A percentile compares a stretch with the other conserved stretches of the same genome.
phyloP scores from a whole-genome alignment of 2,888 invertebrate species.

The Callosobruchus maculatus region DNA sequence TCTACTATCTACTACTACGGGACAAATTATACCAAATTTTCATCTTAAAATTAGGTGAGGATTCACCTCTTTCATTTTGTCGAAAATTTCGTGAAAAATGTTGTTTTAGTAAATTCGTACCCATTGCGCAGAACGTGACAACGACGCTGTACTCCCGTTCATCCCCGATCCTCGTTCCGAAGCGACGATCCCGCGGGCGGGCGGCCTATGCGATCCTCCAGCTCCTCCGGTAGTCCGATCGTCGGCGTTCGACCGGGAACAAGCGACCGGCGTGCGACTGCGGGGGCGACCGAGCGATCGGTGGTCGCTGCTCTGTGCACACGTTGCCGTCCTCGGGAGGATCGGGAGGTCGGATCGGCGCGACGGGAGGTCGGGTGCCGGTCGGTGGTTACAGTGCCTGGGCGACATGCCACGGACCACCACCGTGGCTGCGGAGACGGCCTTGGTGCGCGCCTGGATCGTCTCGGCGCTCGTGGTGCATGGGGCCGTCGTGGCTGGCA shows the following conservation, averaged over 20 bases:
- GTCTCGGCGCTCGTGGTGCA: constrained; percentile 79
- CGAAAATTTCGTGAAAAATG: no score
- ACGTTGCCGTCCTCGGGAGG: constrained; percentile 31
- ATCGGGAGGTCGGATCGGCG: neutral
- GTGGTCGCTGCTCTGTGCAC: constrained; percentile 35
- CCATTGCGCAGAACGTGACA: neutral
- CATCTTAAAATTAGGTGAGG: no score
- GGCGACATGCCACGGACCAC: neutral
- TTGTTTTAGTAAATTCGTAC: no score
- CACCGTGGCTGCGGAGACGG: constrained; percentile 58
- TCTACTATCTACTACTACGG: no score
- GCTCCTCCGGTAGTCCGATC: neutral
- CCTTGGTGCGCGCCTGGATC: constrained; percentile 71
- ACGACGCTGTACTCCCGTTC: neutral
- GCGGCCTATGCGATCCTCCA: neutral
- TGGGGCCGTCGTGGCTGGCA: constrained; percentile 82
- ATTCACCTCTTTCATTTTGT: no score
- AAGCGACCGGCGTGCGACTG: neutral
- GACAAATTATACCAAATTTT: no score
- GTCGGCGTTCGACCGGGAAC: neutral
- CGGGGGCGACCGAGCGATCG: neutral
- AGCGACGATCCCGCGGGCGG: neutral
- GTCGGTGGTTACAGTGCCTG: neutral
- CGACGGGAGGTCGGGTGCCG: no score
- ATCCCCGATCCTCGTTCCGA: neutral